Evolutionary conservation across 2,888 invertebrate species (phyloP).

Genomic region (Altica lythri): DNA sequence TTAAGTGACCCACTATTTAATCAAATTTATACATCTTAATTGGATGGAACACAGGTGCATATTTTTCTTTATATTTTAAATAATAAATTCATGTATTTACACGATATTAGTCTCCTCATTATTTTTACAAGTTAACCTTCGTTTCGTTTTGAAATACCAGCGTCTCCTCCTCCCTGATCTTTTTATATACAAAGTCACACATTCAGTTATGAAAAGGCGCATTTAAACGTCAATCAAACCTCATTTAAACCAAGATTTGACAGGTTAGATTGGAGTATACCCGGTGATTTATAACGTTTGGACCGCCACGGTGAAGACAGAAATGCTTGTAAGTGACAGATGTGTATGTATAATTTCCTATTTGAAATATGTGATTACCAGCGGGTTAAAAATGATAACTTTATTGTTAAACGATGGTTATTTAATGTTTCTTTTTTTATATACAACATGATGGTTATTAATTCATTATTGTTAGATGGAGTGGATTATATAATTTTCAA

Average conservation of each 20-base stretch:
- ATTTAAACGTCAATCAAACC: slow-evolving; percentile 57
- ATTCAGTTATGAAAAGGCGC: slow-evolving; percentile 46
- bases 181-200: slow-evolving; percentile 12
- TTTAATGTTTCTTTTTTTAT: too few relatives aligned
- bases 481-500: too few relatives aligned
- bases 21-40: too few relatives aligned
- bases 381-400: slow-evolving; percentile 55
- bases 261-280: slow-evolving; percentile 54
- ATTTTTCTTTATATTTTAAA: too few relatives aligned
- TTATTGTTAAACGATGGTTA: slow-evolving; percentile 43
- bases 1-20: too few relatives aligned
- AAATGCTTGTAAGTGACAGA: slow-evolving; percentile 55
- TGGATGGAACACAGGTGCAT: too few relatives aligned
- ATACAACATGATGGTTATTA: too few relatives aligned
- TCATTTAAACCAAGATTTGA: slow-evolving; percentile 57
- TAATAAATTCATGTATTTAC: too few relatives aligned
- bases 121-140: too few relatives aligned
- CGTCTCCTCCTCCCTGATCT: slow-evolving; percentile 8
- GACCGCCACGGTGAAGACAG: slow-evolving; percentile 51
- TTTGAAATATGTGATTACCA: slow-evolving; percentile 53
- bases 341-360: slow-evolving; percentile 53
- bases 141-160: slow-evolving; percentile 9
- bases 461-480: too few relatives aligned
- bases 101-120: too few relatives aligned
- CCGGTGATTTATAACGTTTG: slow-evolving; percentile 54